Conservation (phyloP, 1,140 invertebrate genomes). For the Ooceraea biroi region DNA sequence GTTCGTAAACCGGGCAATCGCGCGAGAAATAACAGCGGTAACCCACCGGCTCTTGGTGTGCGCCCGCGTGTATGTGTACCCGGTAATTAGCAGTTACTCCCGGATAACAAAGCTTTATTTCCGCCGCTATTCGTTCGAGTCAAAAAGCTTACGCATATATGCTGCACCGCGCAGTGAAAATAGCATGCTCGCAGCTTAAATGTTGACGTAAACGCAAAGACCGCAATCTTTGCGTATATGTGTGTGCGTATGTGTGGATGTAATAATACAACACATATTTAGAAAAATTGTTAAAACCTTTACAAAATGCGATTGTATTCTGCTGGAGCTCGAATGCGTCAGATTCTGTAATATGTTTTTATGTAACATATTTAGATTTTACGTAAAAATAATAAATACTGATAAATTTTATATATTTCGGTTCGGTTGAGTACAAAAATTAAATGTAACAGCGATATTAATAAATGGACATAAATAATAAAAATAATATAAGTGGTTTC, state of each 20-base stretch:
- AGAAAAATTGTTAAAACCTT: background rate
- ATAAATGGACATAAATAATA: too few relatives aligned
- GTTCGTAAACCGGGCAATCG: slow-evolving; percentile 44
- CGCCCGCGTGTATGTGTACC: background rate
- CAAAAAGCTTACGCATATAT: background rate
- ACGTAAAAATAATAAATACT: too few relatives aligned
- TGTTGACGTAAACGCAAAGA: background rate
- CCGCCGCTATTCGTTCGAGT: slow-evolving; percentile 1
- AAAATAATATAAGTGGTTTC: too few relatives aligned
- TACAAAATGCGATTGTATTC: background rate
- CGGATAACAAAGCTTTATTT: slow-evolving; percentile 1
- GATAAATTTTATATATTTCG: background rate
- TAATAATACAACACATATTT: background rate
- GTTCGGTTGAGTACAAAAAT: too few relatives aligned
- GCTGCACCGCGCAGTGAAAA: background rate
- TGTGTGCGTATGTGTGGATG: too few relatives aligned
- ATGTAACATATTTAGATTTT: background rate
- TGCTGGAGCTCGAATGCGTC: too few relatives aligned
- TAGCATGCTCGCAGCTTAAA: background rate
- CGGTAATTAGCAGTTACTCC: slow-evolving; percentile 29
- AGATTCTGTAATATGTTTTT: background rate
- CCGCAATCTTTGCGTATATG: too few relatives aligned
- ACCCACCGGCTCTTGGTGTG: background rate
- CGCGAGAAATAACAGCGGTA: slow-evolving; percentile 18
- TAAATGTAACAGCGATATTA: too few relatives aligned